These are phyloP conservation scores for Pinctada fucata DNA, from an alignment of 2,888 invertebrate genomes.

Conservation along the genomic window DNA sequence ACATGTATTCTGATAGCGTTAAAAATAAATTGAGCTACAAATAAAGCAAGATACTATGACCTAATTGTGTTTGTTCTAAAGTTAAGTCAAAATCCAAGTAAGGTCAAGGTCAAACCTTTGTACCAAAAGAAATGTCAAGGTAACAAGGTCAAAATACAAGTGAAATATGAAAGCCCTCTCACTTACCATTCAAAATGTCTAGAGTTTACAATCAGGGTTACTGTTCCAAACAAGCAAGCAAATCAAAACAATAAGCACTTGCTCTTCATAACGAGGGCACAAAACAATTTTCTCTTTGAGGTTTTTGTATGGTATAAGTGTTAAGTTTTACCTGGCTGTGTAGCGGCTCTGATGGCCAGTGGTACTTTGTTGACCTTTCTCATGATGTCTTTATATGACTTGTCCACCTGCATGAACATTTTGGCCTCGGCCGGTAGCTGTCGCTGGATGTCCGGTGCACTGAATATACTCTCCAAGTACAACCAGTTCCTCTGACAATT, in stretches of 20 bases:
- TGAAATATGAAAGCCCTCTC: too few relatives aligned
- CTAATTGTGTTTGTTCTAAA: too few relatives aligned
- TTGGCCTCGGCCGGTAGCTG: slow-evolving; percentile 78
- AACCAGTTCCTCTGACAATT: slow-evolving; percentile 77
- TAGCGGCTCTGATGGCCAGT: slow-evolving; percentile 88
- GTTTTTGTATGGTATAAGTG: too few relatives aligned
- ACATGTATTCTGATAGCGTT: background rate
- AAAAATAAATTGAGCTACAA: background rate
- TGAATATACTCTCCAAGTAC: slow-evolving; percentile 77
- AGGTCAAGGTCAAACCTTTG: too few relatives aligned
- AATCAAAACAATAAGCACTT: too few relatives aligned
- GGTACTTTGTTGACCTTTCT: slow-evolving; percentile 86
- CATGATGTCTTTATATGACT: slow-evolving; percentile 93
- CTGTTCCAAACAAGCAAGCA: too few relatives aligned
- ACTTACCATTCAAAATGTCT: too few relatives aligned
- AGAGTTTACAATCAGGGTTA: too few relatives aligned
- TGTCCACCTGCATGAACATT: slow-evolving; percentile 86
- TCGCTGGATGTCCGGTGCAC: slow-evolving; percentile 77
- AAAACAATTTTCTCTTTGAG: too few relatives aligned
- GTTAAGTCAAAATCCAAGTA: too few relatives aligned
- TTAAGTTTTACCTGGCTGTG: slow-evolving; percentile 79
- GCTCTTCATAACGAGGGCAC: too few relatives aligned
- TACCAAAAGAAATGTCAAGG: background rate
- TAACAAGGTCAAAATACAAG: background rate
- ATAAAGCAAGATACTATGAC: background rate